Evolutionary conservation across 2,888 invertebrate genomes (phyloP).

Genomic region (Chrysolina oricalcia): DNA sequence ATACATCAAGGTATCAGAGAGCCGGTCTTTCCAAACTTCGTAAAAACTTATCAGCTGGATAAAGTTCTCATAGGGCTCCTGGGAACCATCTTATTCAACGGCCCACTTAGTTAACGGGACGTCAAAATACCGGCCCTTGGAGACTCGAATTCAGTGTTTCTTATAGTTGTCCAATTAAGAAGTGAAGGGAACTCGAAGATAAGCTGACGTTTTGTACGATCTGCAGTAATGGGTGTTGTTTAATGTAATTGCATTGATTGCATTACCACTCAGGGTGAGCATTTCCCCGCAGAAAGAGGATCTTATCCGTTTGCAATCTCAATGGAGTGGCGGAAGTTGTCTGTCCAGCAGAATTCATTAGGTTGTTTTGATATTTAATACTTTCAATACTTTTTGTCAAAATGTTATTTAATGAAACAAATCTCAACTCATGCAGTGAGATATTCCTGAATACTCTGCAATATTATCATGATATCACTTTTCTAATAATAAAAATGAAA

Average conservation of each 20-base stretch:
- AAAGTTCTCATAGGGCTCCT: slow-evolving; percentile 28
- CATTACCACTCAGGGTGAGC: not conserved
- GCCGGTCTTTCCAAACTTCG: slow-evolving; percentile 27
- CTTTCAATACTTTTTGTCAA: too few species aligned
- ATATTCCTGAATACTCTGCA: too few species aligned
- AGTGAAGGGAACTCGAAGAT: slow-evolving; percentile 12
- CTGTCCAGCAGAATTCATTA: not conserved
- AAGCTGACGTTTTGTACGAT: not conserved
- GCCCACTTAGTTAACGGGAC: slow-evolving; percentile 29
- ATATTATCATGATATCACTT: too few species aligned
- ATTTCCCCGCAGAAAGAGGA: not conserved
- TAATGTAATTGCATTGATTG: slow-evolving; percentile 16
- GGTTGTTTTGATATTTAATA: too few species aligned
- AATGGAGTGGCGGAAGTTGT: too few species aligned
- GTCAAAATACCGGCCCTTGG: slow-evolving; percentile 26
- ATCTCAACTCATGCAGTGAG: too few species aligned
- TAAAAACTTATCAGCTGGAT: slow-evolving; percentile 35
- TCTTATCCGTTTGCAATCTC: too few species aligned
- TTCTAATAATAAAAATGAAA: too few species aligned
- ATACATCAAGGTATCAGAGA: slow-evolving; percentile 27
- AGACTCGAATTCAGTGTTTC: slow-evolving; percentile 20
- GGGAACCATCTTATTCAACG: slow-evolving; percentile 28
- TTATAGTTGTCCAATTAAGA: slow-evolving; percentile 31
- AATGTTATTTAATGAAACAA: too few species aligned
- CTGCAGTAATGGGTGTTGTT: slow-evolving; percentile 18